Evolutionary conservation across 2,797 vertebrate genomes (phyloP).

Genomic region (Poeciliopsis infans): DNA sequence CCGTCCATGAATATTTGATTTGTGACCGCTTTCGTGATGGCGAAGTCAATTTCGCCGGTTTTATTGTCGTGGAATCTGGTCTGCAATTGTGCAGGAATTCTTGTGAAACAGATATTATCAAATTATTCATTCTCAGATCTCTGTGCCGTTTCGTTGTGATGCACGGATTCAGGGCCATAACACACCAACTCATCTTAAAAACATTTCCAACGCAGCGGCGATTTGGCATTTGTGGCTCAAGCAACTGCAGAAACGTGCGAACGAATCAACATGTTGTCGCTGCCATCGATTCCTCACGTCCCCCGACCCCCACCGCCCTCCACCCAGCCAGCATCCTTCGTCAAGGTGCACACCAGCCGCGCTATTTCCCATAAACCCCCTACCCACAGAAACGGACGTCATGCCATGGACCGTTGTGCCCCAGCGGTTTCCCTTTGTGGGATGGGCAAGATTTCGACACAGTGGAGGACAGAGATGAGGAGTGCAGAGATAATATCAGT

Average conservation of each 20-base stretch:
- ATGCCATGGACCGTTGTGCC: conserved; percentile 73
- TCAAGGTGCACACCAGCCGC: conserved; percentile 48
- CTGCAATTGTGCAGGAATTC: conserved; percentile 5
- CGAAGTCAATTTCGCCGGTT: conserved; percentile 24
- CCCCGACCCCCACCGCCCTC: neutral
- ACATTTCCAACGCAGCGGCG: neutral
- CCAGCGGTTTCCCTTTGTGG: conserved; percentile 80
- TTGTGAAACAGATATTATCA: neutral
- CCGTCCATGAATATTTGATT: conserved; percentile 24
- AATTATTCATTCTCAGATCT: conserved; percentile 33
- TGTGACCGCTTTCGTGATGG: conserved; percentile 12
- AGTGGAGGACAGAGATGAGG: conserved; percentile 76
- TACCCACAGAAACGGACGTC: conserved; percentile 79
- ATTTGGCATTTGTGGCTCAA: neutral
- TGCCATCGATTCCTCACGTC: conserved; percentile 11
- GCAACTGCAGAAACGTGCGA: neutral
- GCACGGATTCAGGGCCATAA: neutral
- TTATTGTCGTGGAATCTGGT: conserved; percentile 13
- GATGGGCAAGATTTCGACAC: conserved; percentile 83
- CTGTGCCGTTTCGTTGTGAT: neutral
- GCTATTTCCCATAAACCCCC: conserved; percentile 58
- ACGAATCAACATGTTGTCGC: neutral
- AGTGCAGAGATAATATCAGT: conserved; percentile 81
- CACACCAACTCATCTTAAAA: neutral
- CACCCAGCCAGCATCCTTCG: conserved; percentile 13